These are phyloP conservation scores for Nycteola revayana DNA, from an alignment of 2,888 invertebrate species.

Conservation along the genomic window DNA sequence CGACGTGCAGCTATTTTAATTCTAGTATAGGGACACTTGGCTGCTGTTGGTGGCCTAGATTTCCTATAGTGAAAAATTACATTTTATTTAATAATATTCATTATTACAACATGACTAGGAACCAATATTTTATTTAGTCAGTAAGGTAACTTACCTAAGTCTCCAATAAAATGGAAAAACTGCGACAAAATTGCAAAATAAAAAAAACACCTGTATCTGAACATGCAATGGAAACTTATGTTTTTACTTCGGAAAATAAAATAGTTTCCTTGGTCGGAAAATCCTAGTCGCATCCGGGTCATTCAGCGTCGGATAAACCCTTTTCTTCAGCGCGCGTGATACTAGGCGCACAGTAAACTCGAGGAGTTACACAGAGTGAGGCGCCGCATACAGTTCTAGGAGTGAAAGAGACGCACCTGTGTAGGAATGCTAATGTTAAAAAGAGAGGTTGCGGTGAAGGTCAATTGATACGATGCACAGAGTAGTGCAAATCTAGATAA, in stretches of 20 bases:
- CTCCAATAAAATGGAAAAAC: no score
- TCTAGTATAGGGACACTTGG: slow-evolving; percentile 52
- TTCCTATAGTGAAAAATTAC: slow-evolving; percentile 48
- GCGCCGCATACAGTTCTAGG: slow-evolving; percentile 40
- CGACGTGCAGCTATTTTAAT: slow-evolving; percentile 51
- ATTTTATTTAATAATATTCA: no score
- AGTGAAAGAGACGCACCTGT: slow-evolving; percentile 58
- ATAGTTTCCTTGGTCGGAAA: slow-evolving; percentile 63
- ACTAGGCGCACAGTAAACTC: slow-evolving; percentile 68
- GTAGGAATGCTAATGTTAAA: slow-evolving; percentile 67
- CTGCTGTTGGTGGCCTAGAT: slow-evolving; percentile 63
- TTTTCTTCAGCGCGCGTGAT: slow-evolving; percentile 82
- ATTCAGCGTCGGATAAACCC: slow-evolving; percentile 80
- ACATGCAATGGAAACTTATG: slow-evolving; percentile 22
- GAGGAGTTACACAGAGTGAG: slow-evolving; percentile 57
- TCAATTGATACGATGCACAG: slow-evolving; percentile 70
- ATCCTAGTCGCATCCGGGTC: slow-evolving; percentile 71
- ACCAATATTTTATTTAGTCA: no score
- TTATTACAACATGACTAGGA: no score
- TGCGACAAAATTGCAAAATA: neutral
- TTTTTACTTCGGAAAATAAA: slow-evolving; percentile 55
- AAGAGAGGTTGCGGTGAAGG: slow-evolving; percentile 67
- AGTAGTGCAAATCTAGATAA: slow-evolving; percentile 45
- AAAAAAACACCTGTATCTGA: slow-evolving; percentile 1
- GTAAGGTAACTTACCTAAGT: no score